Evolutionary conservation across 1,140 invertebrate species (phyloP), one percentile per base, ranked within the genome.

Genomic region (Eciton burchellii): DNA sequence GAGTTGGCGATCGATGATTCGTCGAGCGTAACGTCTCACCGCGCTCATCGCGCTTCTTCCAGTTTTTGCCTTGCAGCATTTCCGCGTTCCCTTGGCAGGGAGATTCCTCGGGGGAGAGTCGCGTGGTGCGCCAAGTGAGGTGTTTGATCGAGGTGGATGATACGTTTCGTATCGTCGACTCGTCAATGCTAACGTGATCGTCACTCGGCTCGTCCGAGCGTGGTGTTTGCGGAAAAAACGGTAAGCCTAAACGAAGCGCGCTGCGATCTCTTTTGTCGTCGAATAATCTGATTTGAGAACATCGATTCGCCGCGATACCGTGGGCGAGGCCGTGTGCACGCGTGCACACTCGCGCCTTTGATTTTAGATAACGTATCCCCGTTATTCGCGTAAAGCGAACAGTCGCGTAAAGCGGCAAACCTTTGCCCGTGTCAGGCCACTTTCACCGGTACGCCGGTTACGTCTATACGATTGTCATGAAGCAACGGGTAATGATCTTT

Each of bases 391-490:
- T 5, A n/a, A n/a, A 16, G 29, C n/a, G 45, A 57, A 29, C 43
- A n/a, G 26, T 6, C 49, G 26, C 35, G 45, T 63, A 63, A 62
- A 76, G 21, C 21, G 26, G 21, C 21, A 26, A n/a, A 76, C n/a
- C 3, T 41, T 76, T 70, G 41, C 29, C 3, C 8, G 49, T 11
- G 6, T 56, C 47, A 57, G 16, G n/a, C n/a, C 43, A 70, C 74
- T 79, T 79, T 79, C 74, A 79, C 74, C 63, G 49, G 56, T 79
- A 68, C 21, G n/a, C 26, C n/a, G n/a, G 29, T 43, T 60, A 43
- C n/a, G 24, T n/a, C n/a, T n/a, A n/a, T 45, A 0, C 9, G 47
- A 24, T 16, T 3, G 21, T 45, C 70, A 56, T 57, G 68, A 21
- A 21, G 12, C 35, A 59, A 63, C 57, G n/a, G 21, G 49, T 52